Conservation (phyloP, 2,797 vertebrate genomes). For the Furcifer pardalis region DNA sequence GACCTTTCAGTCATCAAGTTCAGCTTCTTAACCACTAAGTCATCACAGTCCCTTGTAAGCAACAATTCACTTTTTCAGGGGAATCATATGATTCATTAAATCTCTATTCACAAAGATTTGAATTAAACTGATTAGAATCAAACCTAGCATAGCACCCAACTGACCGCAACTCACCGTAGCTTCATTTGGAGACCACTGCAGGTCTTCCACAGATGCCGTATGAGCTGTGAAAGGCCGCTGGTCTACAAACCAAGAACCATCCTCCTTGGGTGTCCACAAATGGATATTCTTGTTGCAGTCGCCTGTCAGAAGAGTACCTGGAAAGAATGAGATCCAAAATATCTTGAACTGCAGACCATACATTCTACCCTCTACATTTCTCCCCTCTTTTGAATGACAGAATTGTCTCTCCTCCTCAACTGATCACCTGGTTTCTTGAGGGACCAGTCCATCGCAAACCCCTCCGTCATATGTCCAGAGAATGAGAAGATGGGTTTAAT, state of each 20-base stretch:
- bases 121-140: too few species aligned
- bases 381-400: too few species aligned
- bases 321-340: neutral
- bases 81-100: too few species aligned
- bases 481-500: slow-evolving; percentile 85
- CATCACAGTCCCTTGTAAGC: too few species aligned
- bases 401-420: neutral
- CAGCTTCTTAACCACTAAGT: too few species aligned
- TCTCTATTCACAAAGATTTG: too few species aligned
- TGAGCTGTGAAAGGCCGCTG: slow-evolving; percentile 90
- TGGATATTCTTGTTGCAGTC: slow-evolving; percentile 95
- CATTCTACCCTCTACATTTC: neutral
- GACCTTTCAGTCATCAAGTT: too few species aligned
- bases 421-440: slow-evolving; percentile 83
- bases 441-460: slow-evolving; percentile 92
- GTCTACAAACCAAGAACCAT: slow-evolving; percentile 88
- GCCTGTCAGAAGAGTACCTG: slow-evolving; percentile 89
- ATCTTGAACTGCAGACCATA: neutral
- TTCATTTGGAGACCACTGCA: slow-evolving; percentile 94
- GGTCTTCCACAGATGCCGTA: slow-evolving; percentile 88
- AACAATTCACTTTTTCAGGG: too few species aligned
- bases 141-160: too few species aligned
- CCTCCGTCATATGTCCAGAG: slow-evolving; percentile 90
- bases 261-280: slow-evolving; percentile 88
- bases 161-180: slow-evolving; percentile 79